phyloP scores from a whole-genome alignment of 2,888 invertebrate genomes.

The Epirrhoe tristata region DNA sequence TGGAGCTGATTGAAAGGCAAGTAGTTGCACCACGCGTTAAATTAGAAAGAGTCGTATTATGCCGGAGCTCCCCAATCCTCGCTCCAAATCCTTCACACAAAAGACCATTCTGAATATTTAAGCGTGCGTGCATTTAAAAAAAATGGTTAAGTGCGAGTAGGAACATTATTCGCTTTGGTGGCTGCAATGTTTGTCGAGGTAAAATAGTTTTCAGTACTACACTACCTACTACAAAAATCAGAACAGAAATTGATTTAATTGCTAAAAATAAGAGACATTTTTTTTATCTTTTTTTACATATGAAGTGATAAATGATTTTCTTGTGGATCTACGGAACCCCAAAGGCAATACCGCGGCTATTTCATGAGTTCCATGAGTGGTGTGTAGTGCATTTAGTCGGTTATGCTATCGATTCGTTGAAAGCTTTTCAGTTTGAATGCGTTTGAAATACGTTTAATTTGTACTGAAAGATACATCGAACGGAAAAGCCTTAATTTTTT shows the following conservation, averaged over 20 bases:
- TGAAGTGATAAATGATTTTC: too few species aligned
- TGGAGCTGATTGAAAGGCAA: constrained; percentile 12
- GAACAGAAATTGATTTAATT: too few species aligned
- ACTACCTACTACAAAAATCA: too few species aligned
- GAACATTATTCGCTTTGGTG: neutral
- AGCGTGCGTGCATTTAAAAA: constrained; percentile 28
- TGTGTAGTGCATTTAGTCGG: constrained; percentile 22
- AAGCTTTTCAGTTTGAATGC: constrained; percentile 20
- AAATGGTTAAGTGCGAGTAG: neutral
- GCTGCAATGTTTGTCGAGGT: too few species aligned
- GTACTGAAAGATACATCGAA: neutral
- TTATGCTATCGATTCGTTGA: constrained; percentile 17
- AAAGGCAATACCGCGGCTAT: constrained; percentile 20
- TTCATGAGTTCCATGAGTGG: constrained; percentile 21
- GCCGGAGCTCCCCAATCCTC: neutral
- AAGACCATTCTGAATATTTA: constrained; percentile 32
- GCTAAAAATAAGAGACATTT: too few species aligned
- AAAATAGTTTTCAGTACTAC: too few species aligned
- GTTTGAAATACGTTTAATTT: constrained; percentile 18
- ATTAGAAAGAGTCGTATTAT: constrained; percentile 22
- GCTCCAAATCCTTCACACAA: constrained; percentile 37
- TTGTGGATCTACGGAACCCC: neutral
- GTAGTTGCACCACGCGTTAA: constrained; percentile 26
- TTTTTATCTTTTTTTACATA: too few species aligned
- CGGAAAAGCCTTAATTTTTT: constrained; percentile 6